Evolutionary conservation across 2,888 invertebrate species (phyloP), one percentile per base, ranked within the genome.

Genomic region (Callimorpha dominula): DNA sequence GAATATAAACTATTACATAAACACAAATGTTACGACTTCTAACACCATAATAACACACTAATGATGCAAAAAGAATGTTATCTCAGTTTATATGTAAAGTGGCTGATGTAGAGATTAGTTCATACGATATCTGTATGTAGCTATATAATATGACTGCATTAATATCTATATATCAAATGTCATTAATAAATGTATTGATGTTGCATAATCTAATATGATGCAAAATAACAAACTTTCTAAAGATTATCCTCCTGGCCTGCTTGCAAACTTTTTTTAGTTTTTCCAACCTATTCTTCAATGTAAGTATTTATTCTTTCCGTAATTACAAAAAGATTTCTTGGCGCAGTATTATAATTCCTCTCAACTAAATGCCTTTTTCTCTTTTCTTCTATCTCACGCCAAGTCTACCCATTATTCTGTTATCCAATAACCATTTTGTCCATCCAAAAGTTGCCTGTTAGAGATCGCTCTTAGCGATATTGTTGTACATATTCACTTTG

Each of bases 1-100:
- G 60, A 31, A 60, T 60, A 60, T 60, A 57, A 68, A 20, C 43
- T 20, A 49, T 72, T 68, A 72, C 14, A 69, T 69, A 73, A 65
- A 43, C 65, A 69, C 40, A 49, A 17, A 17, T 66, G 17, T 60
- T 50, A 31, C 20, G 46, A 60, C 57, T 50, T 62, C 12, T n/a
- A 57, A 65, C 73, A 50, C 50, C 42, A 52, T 66, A 66, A 40
- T 66, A 68, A 49, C 68, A 68, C 46, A 9, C 60, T 60, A 49
- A 46, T 31, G 46, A 60, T 68, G 42, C 66, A 15, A 62, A 70
- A 66, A 67, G 49, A 67, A 68, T 60, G 68, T 68, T 43, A 15
- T 68, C 46, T 68, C 60, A 17, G 15, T 46, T 20, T 57, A 68
- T 43, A 66, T 57, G 68, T 65, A 12, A 46, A 49, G 49, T 31